Evolutionary conservation across 2,888 invertebrate genomes (phyloP), one percentile per base, ranked within the genome.

Genomic region (Aleiodes testaceus): DNA sequence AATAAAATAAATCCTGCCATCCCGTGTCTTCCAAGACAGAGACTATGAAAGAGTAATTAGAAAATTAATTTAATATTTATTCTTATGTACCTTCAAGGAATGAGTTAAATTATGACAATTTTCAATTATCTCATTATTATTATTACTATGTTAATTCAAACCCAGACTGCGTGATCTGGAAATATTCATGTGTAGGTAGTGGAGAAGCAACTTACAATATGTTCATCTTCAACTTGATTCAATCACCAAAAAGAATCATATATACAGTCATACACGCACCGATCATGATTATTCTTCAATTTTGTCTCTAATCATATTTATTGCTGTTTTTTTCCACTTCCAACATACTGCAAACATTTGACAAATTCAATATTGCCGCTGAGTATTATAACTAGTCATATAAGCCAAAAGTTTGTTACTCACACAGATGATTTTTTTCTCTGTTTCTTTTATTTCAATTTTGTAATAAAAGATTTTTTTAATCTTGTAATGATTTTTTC

Each of bases 311-410:
- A 36, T 36, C 4, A 7, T 42, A 49, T 66, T 22, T 66, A 49
- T 47, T 22, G 22, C 68, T 42, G 68, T 42, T 18, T 59, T 69
- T 70, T 72, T 74, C 68, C 72, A 71, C 63, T 65, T 59, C 74
- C 72, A 67, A 45, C 72, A 72, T 72, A 77, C 72, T 77, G 79
- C 81, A 84, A 75, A 81, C 76, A 81, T 80, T 79, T 81, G 80
- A 81, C 80, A 84, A 84, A 84, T 83, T 84, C 84, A 84, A 82
- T 84, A 84, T 84, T 84, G 84, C 84, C 84, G 84, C 83, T 81
- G 84, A 84, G 84, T 84, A 84, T 84, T 84, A 84, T 81, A 84
- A 84, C 84, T 84, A 84, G 84, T 84, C 84, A 84, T 80, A 83
- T 84, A 84, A 84, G 84, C 84, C 84, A 84, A 84, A 84, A 84